Base-by-base conservation (phyloP, 2,113 vertebrate species). In the Polypterus bichir region DNA sequence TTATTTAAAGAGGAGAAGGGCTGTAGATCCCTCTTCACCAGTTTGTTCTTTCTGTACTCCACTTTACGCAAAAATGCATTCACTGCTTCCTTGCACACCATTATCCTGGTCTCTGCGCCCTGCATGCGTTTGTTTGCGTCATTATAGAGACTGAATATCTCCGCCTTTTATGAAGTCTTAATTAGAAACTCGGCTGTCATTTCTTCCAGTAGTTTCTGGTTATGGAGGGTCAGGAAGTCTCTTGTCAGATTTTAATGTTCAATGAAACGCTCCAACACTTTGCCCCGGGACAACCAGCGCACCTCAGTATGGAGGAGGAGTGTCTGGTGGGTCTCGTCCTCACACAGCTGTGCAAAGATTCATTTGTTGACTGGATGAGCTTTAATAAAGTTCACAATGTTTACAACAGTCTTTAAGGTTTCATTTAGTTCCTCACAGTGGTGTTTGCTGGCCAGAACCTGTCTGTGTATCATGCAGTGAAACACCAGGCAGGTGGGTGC, bases 351-450 rank as follows among this genome's bases (percentile, higher is more conserved):
- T 8, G 56, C 56, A n/a, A 64, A 64, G 3, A 64, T 46, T 51
- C 64, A 3, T 48, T 62, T 61, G 64, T 66, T 66, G 11, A 6
- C 45, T 7, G 64, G 64, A 44, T 54, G 54, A 66, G 52, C 53
- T 57, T 62, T 66, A 11, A 66, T 62, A 6, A 61, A 61, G 54
- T 62, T 66, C 2, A 62, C 54, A 52, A 58, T n/a, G 57, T 66
- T 66, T 47, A 62, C 60, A 6, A 66, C 65, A 66, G 53, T 61
- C 51, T 52, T 9, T 10, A 66, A 48, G 47, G 65, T 66, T 6
- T 59, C 48, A 47, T 56, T 66, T 3, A 66, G 65, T 48, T 66
- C 59, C 49, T 57, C 64, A 1, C 8, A 66, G 7, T 49, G 47
- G 56, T 61, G 52, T 66, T 62, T 61, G 11, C 47, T 45, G 4